Percentiles rank a stretch among this genome's conserved stretches.
phyloP scores from a whole-genome alignment of 2,888 invertebrate genomes.

The Lycaena phlaeas region DNA sequence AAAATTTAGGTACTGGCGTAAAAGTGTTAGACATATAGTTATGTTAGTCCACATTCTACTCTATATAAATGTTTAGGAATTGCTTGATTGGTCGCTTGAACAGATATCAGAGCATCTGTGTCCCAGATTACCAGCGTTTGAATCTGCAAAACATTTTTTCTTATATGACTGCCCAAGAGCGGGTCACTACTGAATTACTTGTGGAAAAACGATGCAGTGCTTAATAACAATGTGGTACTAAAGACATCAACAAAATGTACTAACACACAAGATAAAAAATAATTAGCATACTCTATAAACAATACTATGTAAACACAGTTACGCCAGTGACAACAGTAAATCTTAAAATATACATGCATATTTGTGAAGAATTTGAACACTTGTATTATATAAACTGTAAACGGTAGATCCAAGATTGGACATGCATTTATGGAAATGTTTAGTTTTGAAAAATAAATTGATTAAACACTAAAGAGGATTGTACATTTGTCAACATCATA shows the following conservation, averaged over 20 bases:
- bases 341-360: conserved; percentile 35
- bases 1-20: conserved; percentile 46
- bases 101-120: conserved; percentile 38
- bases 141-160: conserved; percentile 54
- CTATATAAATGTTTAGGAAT: conserved; percentile 35
- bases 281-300: conserved; percentile 20
- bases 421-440: too few species aligned
- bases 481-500: too few species aligned
- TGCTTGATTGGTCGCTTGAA: conserved; percentile 42
- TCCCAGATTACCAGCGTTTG: conserved; percentile 43
- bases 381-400: too few species aligned
- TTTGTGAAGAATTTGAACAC: conserved; percentile 24
- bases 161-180: conserved; percentile 18
- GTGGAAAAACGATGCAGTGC: conserved; percentile 34
- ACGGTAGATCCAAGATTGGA: not conserved
- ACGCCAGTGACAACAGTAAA: conserved; percentile 49
- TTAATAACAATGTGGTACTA: conserved; percentile 30
- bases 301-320: conserved; percentile 43
- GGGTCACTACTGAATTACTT: conserved; percentile 20
- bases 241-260: conserved; percentile 24
- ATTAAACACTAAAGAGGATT: too few species aligned
- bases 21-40: conserved; percentile 44
- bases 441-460: too few species aligned
- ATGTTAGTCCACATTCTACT: conserved; percentile 24
- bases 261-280: conserved; percentile 17